Percentiles rank a stretch among this genome's conserved stretches.
Conservation (phyloP, 2,113 vertebrate genomes). For the Hylia prasina region DNA sequence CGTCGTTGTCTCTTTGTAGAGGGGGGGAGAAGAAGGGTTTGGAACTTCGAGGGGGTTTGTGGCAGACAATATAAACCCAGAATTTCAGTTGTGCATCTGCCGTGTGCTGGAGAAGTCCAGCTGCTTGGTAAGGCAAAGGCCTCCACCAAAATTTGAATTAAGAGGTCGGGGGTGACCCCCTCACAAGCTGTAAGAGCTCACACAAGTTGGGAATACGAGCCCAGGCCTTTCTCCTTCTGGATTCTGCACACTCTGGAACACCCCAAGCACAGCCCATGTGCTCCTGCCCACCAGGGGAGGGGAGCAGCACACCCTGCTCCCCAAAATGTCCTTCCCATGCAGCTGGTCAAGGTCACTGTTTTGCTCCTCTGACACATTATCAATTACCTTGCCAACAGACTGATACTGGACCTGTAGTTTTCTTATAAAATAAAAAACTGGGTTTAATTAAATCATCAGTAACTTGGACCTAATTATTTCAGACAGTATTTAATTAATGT, state of each 20-base stretch:
- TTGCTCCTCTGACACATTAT: slow-evolving; percentile 79
- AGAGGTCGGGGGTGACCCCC: neutral
- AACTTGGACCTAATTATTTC: slow-evolving; percentile 95
- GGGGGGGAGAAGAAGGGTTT: neutral
- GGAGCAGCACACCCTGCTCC: neutral
- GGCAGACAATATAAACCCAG: rapidly evolving
- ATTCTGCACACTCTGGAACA: neutral
- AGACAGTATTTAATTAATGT: slow-evolving; percentile 99
- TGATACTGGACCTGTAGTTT: slow-evolving; percentile 80
- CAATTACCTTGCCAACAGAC: slow-evolving; percentile 88
- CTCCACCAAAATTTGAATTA: neutral
- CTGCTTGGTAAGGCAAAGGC: neutral
- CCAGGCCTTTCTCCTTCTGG: neutral
- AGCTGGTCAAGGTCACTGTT: slow-evolving; percentile 87
- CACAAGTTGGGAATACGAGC: neutral
- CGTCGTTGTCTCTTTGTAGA: neutral
- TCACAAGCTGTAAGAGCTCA: neutral
- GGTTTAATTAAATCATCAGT: slow-evolving; percentile 94
- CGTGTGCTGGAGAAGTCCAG: neutral
- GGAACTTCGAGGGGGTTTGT: neutral
- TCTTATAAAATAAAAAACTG: slow-evolving; percentile 83
- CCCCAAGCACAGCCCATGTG: neutral
- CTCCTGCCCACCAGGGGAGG: neutral
- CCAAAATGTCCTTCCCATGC: neutral
- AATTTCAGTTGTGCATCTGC: neutral